Conservation (phyloP, 2,888 invertebrate species). For the Falcaria lacertinaria region DNA sequence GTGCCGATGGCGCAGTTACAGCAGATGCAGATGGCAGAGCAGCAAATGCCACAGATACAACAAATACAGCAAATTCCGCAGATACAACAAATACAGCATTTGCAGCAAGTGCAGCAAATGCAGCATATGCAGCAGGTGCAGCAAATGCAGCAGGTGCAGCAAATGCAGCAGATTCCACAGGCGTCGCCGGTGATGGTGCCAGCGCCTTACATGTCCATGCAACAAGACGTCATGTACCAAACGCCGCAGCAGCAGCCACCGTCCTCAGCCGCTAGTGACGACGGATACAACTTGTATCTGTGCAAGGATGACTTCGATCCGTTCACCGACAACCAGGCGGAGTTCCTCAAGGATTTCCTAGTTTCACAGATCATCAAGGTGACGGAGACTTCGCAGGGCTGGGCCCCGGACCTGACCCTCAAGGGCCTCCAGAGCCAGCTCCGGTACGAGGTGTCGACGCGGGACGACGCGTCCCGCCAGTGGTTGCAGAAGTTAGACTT, state of each 20-base stretch:
- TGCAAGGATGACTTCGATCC: conserved; percentile 62
- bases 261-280: conserved; percentile 11
- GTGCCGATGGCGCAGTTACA: conserved; percentile 2
- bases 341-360: conserved; percentile 46
- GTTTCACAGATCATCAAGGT: conserved; percentile 45
- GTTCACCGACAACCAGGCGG: conserved; percentile 41
- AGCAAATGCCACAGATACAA: too few species aligned
- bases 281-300: conserved; percentile 43
- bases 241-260: not conserved
- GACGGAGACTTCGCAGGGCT: conserved; percentile 34
- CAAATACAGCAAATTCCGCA: too few species aligned
- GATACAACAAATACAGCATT: too few species aligned
- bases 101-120: conserved; percentile 12
- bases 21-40: too few species aligned
- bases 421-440: conserved; percentile 49
- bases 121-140: too few species aligned
- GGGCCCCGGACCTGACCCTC: conserved; percentile 51
- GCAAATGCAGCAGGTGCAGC: conserved; percentile 9
- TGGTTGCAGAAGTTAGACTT: conserved; percentile 61
- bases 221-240: not conserved
- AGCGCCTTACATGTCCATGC: conserved; percentile 1
- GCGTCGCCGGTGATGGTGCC: conserved; percentile 3
- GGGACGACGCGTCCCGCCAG: conserved; percentile 44
- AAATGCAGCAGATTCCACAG: not conserved
- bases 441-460: conserved; percentile 54